phyloP scores from a whole-genome alignment of 2,113 vertebrate genomes.

The Montifringilla adamsi region DNA sequence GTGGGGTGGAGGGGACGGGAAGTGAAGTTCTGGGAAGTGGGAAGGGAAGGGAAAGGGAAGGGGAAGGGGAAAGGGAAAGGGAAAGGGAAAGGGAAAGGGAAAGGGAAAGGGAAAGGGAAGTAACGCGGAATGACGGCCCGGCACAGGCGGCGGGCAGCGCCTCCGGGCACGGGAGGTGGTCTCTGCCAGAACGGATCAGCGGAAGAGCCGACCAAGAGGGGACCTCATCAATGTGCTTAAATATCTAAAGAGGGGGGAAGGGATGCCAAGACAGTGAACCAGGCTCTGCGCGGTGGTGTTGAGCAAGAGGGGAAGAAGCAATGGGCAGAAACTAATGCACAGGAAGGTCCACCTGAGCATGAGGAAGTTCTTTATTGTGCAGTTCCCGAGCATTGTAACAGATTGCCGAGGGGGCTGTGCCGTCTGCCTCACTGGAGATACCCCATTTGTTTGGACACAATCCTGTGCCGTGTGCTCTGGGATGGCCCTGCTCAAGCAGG shows the following conservation, averaged over 20 bases:
- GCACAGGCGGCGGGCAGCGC: rapidly evolving
- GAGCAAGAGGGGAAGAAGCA: not conserved
- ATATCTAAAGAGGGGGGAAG: not conserved
- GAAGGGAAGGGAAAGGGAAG: no score
- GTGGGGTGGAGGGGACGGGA: no score
- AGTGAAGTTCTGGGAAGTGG: no score
- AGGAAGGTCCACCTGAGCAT: not conserved
- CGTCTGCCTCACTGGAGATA: no score
- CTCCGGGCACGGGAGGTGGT: rapidly evolving
- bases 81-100: no score
- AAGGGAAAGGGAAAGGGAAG: no score
- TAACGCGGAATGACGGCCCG: no score
- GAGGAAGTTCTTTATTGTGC: not conserved
- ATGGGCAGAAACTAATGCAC: not conserved
- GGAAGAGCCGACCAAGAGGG: not conserved
- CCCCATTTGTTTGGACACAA: rapidly evolving
- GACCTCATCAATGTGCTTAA: not conserved
- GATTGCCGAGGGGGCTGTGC: not conserved
- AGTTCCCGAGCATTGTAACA: not conserved
- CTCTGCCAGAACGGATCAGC: not conserved
- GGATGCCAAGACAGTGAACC: not conserved
- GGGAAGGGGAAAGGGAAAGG: no score
- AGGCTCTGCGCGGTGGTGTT: no score
- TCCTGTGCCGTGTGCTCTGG: not conserved
- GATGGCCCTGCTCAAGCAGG: no score